Percentiles rank a stretch among this genome's conserved stretches.
These are phyloP conservation scores for Myzus persicae DNA, from an alignment of 1,140 invertebrate genomes.

Conservation along the genomic window DNA sequence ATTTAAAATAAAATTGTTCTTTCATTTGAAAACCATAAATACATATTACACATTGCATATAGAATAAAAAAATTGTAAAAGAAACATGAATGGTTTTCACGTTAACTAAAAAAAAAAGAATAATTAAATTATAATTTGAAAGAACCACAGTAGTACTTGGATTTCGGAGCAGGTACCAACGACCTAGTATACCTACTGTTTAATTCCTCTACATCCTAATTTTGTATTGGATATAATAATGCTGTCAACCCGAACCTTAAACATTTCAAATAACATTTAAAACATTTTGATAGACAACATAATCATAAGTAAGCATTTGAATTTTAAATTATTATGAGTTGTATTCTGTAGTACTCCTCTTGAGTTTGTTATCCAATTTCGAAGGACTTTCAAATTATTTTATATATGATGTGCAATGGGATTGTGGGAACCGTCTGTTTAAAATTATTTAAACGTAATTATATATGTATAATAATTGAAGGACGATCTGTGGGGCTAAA, in stretches of 20 bases:
- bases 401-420: not conserved
- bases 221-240: not conserved
- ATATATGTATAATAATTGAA: not conserved
- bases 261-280: not conserved
- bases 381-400: not conserved
- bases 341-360: not conserved
- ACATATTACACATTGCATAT: no score
- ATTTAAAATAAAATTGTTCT: no score
- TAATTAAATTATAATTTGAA: no score
- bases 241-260: not conserved
- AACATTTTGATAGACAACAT: no score
- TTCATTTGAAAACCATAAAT: no score
- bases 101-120: no score
- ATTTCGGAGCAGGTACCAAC: no score
- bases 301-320: no score
- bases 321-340: not conserved
- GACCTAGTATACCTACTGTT: not conserved
- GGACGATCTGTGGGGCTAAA: not conserved
- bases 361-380: not conserved
- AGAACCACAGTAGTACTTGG: no score
- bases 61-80: no score
- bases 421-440: not conserved
- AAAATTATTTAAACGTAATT: not conserved
- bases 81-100: no score
- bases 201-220: not conserved